phyloP scores from a whole-genome alignment of 2,888 invertebrate species.

The Polydrusus pterygomalis region DNA sequence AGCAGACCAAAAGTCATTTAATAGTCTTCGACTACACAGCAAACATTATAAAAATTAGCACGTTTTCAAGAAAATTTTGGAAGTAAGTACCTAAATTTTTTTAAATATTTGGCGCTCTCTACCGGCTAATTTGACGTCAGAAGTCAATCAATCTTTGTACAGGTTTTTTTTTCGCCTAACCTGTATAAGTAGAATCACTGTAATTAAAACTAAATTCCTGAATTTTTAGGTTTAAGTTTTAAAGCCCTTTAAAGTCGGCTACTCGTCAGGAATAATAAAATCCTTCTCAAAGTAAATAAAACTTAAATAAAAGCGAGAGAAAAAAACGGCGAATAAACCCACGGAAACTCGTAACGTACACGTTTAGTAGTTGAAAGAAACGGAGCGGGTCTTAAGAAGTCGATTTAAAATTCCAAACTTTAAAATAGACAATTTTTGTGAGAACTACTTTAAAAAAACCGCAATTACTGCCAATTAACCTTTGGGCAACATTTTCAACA shows the following conservation, averaged over 20 bases:
- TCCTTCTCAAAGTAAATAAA: constrained; percentile 47
- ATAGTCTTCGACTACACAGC: no score
- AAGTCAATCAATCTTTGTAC: no score
- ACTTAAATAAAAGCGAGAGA: constrained; percentile 44
- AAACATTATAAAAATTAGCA: no score
- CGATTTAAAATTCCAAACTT: constrained; percentile 66
- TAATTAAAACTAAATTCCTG: not conserved
- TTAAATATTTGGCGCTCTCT: no score
- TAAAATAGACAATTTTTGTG: constrained; percentile 56
- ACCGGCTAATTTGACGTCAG: no score
- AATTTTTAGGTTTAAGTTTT: not conserved
- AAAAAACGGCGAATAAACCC: constrained; percentile 48
- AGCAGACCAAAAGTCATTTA: no score
- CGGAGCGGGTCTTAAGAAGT: constrained; percentile 66
- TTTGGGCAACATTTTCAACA: no score
- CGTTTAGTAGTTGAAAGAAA: constrained; percentile 51
- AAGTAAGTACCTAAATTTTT: no score
- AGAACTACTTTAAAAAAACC: not conserved
- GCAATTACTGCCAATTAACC: no score
- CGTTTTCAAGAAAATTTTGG: no score
- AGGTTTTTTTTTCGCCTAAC: no score
- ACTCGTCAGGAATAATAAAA: constrained; percentile 45
- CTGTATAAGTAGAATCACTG: no score
- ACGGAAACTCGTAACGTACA: constrained; percentile 47
- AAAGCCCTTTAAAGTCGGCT: not conserved